These are phyloP conservation scores for Girardinus metallicus DNA, from an alignment of 2,797 vertebrate species.

Conservation along the genomic window DNA sequence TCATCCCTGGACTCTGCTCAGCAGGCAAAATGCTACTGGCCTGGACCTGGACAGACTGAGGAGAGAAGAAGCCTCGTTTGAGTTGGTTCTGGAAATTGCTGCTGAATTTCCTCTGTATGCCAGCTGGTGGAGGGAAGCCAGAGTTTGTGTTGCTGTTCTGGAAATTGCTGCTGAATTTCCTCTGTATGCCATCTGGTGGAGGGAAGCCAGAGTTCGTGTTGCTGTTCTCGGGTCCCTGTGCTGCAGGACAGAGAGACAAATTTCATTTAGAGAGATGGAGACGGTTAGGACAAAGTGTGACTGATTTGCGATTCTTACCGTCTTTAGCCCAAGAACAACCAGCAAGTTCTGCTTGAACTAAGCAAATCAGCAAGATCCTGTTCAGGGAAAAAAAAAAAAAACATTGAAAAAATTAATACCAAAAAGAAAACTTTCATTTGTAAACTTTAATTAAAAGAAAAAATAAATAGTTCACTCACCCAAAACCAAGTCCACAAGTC, in stretches of 20 bases:
- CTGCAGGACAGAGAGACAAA: slow-evolving; percentile 21
- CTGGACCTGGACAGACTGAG: neutral
- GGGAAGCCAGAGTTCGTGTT: slow-evolving; percentile 47
- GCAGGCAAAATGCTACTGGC: neutral
- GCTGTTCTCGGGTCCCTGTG: neutral
- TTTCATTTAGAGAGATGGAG: neutral
- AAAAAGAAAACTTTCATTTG: neutral
- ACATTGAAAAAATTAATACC: neutral
- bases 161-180: slow-evolving; percentile 1
- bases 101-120: neutral
- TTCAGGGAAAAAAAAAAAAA: neutral
- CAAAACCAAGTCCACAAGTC: slow-evolving; percentile 70
- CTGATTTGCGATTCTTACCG: slow-evolving; percentile 28
- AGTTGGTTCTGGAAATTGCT: slow-evolving; percentile 54
- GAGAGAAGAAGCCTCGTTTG: slow-evolving; percentile 42
- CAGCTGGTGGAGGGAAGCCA: slow-evolving; percentile 43
- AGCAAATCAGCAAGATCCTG: slow-evolving; percentile 2
- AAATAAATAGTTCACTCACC: slow-evolving; percentile 37
- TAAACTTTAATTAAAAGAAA: neutral
- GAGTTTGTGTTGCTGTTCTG: slow-evolving; percentile 20
- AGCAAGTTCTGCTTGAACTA: slow-evolving; percentile 20
- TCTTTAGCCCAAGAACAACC: slow-evolving; percentile 13
- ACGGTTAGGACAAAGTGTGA: neutral
- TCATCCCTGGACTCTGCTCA: neutral
- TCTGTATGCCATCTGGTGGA: slow-evolving; percentile 17